phyloP scores from a whole-genome alignment of 1,140 invertebrate genomes.

The Venturia canescens region DNA sequence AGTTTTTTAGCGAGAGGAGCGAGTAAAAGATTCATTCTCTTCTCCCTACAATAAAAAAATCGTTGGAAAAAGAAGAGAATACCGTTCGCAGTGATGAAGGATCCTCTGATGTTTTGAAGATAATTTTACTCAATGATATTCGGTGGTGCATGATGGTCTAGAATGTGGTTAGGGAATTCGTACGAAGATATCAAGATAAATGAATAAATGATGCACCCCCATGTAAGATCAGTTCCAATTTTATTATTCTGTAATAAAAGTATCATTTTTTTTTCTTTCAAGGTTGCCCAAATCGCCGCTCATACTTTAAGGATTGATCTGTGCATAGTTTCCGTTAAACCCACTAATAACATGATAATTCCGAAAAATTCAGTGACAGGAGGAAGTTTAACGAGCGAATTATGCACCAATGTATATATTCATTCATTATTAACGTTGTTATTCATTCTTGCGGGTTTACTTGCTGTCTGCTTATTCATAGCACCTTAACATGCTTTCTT shows the following conservation, averaged over 20 bases:
- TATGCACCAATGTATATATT: slow-evolving; percentile 79
- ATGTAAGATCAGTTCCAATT: too few species aligned
- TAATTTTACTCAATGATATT: slow-evolving; percentile 82
- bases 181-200: slow-evolving; percentile 77
- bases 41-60: slow-evolving; percentile 77
- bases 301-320: slow-evolving; percentile 85
- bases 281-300: slow-evolving; percentile 88
- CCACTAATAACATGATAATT: slow-evolving; percentile 80
- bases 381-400: slow-evolving; percentile 86
- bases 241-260: too few species aligned
- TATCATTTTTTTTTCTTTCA: slow-evolving; percentile 43
- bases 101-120: slow-evolving; percentile 78
- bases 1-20: not conserved
- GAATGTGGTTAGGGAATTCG: slow-evolving; percentile 93
- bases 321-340: slow-evolving; percentile 83
- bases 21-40: slow-evolving; percentile 24
- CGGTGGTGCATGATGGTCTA: slow-evolving; percentile 86
- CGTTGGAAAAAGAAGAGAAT: slow-evolving; percentile 88
- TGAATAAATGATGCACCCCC: too few species aligned
- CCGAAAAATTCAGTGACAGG: slow-evolving; percentile 83
- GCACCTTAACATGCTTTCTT: not conserved
- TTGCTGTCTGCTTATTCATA: too few species aligned
- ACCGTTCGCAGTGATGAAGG: slow-evolving; percentile 83
- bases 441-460: not conserved
- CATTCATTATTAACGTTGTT: not conserved